Base-by-base conservation (phyloP, 2,888 invertebrate genomes). In the Geophilus truncorum region DNA sequence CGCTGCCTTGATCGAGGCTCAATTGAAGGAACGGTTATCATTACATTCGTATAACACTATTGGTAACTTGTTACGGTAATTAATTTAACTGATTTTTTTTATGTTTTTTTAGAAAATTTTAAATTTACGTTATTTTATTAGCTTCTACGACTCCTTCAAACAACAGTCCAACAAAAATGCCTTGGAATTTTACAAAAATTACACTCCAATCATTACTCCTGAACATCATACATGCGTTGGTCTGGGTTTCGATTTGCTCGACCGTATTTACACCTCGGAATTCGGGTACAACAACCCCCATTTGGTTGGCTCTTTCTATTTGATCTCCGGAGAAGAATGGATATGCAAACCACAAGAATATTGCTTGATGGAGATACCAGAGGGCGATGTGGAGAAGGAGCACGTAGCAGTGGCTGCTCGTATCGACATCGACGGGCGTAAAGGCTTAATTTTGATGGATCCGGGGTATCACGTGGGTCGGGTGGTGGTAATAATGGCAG, bases 401-500 rank as follows among this genome's bases (percentile, higher is more conserved):
- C 96, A 96, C 87, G 94, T 94, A 70, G 90, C 95, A 88, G 92
- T 93, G 81, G 93, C 93, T 82, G 89, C 95, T 86, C 92, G 91
- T 84, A 90, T 95, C 82, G 88, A 90, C 83, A 91, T 95, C 81
- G 92, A 90, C 78, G 93, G 92, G 34, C 90, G 96, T 51, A 87
- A 89, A 0, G 96, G 95, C 34, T 89, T 93, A 78, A 88, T 96
- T 88, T 90, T 96, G 25, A 91, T 95, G 57, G 96, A 96, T 89
- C 95, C 96, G 0, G 96, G 96, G 21, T 96, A 96, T 88, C 96
- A 96, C 87, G 93, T 96, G 82, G 92, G 93, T 62, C 90, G 94
- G 82, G 92, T 93, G 81, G 91, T 96, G 82, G 94, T 95, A 25
- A 92, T 95, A 79, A 96, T 96, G 96, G 90, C 90, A 45, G 96